Base-by-base conservation (phyloP, 2,797 vertebrate genomes). In the Knipowitschia caucasica region DNA sequence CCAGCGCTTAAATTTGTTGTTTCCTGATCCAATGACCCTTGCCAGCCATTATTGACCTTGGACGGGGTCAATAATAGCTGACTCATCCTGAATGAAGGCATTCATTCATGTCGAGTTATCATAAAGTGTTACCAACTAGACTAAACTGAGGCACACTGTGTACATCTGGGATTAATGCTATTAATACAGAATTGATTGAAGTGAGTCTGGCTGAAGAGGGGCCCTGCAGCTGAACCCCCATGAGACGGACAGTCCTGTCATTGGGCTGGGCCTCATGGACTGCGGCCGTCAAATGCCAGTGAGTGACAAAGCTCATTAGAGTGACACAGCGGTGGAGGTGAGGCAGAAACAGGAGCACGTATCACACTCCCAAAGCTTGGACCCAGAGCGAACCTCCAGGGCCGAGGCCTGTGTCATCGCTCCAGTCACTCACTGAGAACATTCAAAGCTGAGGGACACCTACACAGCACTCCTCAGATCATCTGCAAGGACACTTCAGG, bases 281-380 rank as follows among this genome's bases (percentile, higher is more conserved):
- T 88, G 72, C 81, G 88, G 86, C 90, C 91, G 80, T 80, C 83
- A 91, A 87, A 87, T 91, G 88, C 85, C 84, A 88, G 67, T 64
- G 78, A n/a, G n/a, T 90, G 90, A 88, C 89, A 90, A 64, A 85
- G 82, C 77, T 86, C 74, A 89, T 91, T 90, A 89, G 72, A 69
- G 69, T 89, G 84, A 87, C 82, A 54, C 69, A 66, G 62, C 68
- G 27, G 61, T 81, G 67, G 77, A 85, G 81, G 87, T 83, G 72
- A 78, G 81, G 78, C 81, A 78, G 77, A 69, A 81, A 81, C 83
- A 77, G 75, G 70, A 75, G 73, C 62, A 82, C 82, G 79, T 81
- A 86, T 87, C 80, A 76, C 82, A 79, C 89, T 6, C 25, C 30
- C 40, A 43, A n/a, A 14, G 14, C 23, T 12, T 25, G 12, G 12